phyloP scores from a whole-genome alignment of 2,888 invertebrate genomes.

The Dimorphilus gyrociliatus region DNA sequence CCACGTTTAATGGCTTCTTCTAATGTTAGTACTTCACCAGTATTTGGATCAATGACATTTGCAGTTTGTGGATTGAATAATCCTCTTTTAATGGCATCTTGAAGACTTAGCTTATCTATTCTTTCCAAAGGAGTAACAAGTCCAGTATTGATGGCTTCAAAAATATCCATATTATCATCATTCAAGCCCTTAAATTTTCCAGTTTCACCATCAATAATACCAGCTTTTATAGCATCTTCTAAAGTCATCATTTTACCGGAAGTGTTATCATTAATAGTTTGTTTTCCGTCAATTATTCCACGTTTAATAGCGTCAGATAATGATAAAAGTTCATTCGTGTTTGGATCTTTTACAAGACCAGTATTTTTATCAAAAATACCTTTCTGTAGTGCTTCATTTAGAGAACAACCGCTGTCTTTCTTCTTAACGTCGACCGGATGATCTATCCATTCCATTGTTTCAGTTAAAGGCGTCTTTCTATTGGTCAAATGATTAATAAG shows the following conservation, averaged over 20 bases:
- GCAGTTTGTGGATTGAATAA: conserved; percentile 65
- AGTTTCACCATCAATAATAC: conserved; percentile 59
- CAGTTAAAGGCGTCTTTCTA: not conserved
- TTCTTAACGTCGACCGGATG: too few species aligned
- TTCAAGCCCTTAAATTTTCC: conserved; percentile 58
- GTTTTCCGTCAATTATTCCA: conserved; percentile 6
- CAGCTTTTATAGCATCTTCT: conserved; percentile 40
- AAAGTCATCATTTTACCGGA: conserved; percentile 56
- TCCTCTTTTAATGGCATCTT: conserved; percentile 77
- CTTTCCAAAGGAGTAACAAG: conserved; percentile 12
- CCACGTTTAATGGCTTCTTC: conserved; percentile 18
- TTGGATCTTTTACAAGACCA: conserved; percentile 68
- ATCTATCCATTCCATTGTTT: too few species aligned
- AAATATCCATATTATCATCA: conserved; percentile 48
- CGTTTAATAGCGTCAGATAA: conserved; percentile 45
- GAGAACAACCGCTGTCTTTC: too few species aligned
- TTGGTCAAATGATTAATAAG: not conserved
- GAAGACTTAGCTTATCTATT: conserved; percentile 49
- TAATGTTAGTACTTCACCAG: conserved; percentile 15
- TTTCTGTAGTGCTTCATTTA: conserved; percentile 7
- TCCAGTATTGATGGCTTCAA: conserved; percentile 23
- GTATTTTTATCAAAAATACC: conserved; percentile 34
- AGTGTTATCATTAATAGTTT: conserved; percentile 18
- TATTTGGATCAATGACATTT: conserved; percentile 33
- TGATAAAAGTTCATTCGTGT: conserved; percentile 58